Evolutionary conservation across 2,888 invertebrate species (phyloP), one percentile per base, ranked within the genome.

Genomic region (Eilema griseolum): DNA sequence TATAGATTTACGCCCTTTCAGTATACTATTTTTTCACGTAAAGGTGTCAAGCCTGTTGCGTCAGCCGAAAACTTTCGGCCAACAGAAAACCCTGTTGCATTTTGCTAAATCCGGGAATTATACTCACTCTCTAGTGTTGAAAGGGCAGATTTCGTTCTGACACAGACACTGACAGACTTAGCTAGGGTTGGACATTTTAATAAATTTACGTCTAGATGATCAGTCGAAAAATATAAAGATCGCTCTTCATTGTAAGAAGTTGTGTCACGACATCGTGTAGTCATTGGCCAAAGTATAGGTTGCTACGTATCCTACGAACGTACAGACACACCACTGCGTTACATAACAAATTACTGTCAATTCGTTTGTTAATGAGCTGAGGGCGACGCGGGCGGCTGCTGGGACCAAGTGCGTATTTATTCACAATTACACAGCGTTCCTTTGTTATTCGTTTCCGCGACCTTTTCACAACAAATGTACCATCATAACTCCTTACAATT

Each of bases 381-480:
- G 20, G 52, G 46, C 46, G 61, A 16, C 14, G 41, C 41, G 41
- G 14, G 10, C 31, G 31, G 61, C 31, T 31, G 11, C 28, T 20
- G 31, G 31, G 61, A n/a, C 11, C 24, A 62, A 62, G 62, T 26
- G 26, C 41, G 41, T 41, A 41, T 41, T 62, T 41, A 62, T 26
- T 37, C 62, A 62, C 62, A 62, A 62, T 62, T 62, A 41, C 41
- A 62, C 41, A 41, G 20, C 10, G 62, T 11, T 26, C 62, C 41
- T 62, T 62, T 41, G 41, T 62, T 41, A 14, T 26, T 26, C 62
- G 24, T 26, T 41, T 62, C 62, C 20, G 41, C 20, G 26, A 62
- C 24, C 41, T 41, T 62, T 62, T 62, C 41, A 26, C 4, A 62
- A 52, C 52, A 52, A 52, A 52, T 52, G 52, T 52, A 3, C n/a